Percentiles rank a stretch among this genome's conserved stretches.
These are phyloP conservation scores for Venustoraphidia nigricollis DNA, from an alignment of 2,888 invertebrate species.

Conservation along the genomic window DNA sequence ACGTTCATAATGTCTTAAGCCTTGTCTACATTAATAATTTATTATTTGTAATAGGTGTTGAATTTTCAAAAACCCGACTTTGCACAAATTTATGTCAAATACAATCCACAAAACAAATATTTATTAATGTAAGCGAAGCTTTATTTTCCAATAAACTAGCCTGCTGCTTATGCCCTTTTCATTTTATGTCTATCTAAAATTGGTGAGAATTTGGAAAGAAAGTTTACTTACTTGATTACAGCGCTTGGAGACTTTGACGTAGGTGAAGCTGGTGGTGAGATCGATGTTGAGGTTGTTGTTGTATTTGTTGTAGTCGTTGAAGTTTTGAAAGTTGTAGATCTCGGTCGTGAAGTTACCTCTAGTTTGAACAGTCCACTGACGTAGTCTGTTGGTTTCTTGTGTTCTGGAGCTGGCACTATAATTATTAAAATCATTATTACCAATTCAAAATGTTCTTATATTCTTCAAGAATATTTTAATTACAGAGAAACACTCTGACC, in stretches of 20 bases:
- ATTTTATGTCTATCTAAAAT: no score
- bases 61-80: no score
- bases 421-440: conserved; percentile 6
- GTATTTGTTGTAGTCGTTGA: conserved; percentile 22
- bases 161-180: no score
- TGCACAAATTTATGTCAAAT: no score
- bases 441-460: background rate
- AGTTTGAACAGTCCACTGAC: conserved; percentile 49
- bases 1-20: no score
- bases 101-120: no score
- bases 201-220: background rate
- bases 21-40: no score
- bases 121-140: no score
- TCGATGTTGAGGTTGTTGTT: conserved; percentile 20
- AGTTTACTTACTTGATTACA: background rate
- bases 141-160: no score
- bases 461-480: background rate
- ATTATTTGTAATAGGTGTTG: no score
- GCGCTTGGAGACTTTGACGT: background rate
- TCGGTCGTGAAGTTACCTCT: conserved; percentile 33
- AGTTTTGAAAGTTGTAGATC: conserved; percentile 27
- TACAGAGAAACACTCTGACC: background rate
- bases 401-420: conserved; percentile 45
- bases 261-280: background rate
- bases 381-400: conserved; percentile 53